Conservation (phyloP, 2,797 vertebrate species). For the Vespertilio murinus region DNA sequence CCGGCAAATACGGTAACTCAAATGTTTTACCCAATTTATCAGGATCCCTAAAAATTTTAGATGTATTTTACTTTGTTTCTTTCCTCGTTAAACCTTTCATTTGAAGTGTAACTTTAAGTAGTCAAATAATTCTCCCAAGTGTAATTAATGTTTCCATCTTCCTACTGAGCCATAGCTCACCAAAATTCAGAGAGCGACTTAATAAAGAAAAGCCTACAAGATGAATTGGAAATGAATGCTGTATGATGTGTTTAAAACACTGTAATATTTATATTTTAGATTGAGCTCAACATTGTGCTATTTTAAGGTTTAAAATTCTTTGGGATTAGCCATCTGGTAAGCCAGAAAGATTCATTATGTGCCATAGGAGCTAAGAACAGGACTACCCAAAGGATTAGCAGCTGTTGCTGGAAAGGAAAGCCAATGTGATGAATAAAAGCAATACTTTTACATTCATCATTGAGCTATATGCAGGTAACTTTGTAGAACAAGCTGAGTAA, state of each 20-base stretch:
- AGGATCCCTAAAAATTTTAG: not conserved
- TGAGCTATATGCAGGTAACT: not conserved
- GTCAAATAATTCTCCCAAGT: not conserved
- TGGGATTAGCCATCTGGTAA: not conserved
- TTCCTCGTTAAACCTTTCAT: not conserved
- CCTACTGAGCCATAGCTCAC: not conserved
- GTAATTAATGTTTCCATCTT: not conserved
- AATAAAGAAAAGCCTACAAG: not conserved
- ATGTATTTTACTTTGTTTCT: not conserved
- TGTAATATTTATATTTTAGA: slow-evolving; percentile 15
- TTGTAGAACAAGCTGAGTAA: not conserved
- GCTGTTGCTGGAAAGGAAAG: not conserved
- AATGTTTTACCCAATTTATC: not conserved
- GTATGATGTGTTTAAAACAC: not conserved
- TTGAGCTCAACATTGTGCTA: not conserved
- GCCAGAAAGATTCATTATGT: not conserved
- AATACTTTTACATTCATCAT: not conserved
- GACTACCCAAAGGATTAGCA: not conserved
- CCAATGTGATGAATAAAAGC: not conserved
- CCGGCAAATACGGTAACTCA: too few relatives aligned
- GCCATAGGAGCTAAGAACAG: not conserved
- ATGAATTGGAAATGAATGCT: not conserved
- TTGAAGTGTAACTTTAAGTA: not conserved
- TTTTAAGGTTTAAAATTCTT: slow-evolving; percentile 25
- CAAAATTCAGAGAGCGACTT: not conserved